Percentiles rank a stretch among this genome's conserved stretches.
Conservation (phyloP, 2,888 invertebrate species). For the Dugesia japonica region DNA sequence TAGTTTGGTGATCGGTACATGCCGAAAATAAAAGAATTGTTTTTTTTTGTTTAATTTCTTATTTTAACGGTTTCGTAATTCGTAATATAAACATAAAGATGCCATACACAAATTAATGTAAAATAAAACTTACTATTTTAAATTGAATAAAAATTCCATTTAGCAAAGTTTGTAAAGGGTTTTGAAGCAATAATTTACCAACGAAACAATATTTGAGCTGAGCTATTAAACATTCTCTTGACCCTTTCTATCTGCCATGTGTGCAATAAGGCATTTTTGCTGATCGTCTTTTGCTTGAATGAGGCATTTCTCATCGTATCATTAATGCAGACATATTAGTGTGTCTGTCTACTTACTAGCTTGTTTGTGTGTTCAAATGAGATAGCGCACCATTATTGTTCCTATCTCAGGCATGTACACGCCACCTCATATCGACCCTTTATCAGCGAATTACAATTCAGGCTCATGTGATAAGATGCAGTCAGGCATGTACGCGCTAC, state of each 20-base stretch:
- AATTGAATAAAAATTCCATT: too few relatives aligned
- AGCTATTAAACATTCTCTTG: not conserved
- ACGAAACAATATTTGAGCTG: not conserved
- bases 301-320: constrained; percentile 15
- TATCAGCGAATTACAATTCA: constrained; percentile 16
- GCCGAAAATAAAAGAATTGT: constrained; percentile 6
- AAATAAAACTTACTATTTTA: too few relatives aligned
- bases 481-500: constrained; percentile 12
- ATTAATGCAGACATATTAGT: constrained; percentile 15
- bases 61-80: too few relatives aligned
- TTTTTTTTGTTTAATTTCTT: too few relatives aligned
- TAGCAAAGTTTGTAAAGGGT: not conserved
- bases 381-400: constrained; percentile 20
- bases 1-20: constrained; percentile 15
- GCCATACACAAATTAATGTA: too few relatives aligned
- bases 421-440: constrained; percentile 11
- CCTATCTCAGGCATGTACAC: constrained; percentile 16
- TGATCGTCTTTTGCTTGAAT: constrained; percentile 3
- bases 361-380: not conserved
- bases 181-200: not conserved
- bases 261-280: constrained; percentile 16
- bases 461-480: constrained; percentile 7
- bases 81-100: too few relatives aligned
- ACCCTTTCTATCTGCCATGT: constrained; percentile 20
- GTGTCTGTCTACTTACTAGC: constrained; percentile 16